These are phyloP conservation scores for Poeciliopsis gracilis DNA, from an alignment of 2,797 vertebrate genomes.

Conservation along the genomic window DNA sequence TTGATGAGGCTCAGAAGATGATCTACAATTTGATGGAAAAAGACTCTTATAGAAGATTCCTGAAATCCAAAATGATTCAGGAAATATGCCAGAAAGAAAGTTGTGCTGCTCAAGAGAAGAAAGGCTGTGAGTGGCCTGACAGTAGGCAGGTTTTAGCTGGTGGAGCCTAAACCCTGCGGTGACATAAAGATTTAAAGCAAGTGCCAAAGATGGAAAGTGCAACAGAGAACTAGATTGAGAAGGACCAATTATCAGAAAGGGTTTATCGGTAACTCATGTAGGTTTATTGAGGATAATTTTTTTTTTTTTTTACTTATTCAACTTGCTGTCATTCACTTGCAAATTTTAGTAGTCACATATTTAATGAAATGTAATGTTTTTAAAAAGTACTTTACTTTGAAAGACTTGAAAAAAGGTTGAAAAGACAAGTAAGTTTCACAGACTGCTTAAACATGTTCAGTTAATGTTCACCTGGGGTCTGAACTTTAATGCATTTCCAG, in stretches of 20 bases:
- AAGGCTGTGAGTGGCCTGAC: conserved; percentile 30
- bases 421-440: background rate
- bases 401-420: background rate
- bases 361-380: background rate
- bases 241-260: conserved; percentile 3
- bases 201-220: conserved; percentile 27
- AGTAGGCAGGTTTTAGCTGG: conserved; percentile 47
- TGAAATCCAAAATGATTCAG: conserved; percentile 86
- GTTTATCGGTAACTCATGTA: conserved; percentile 10
- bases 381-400: background rate
- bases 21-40: conserved; percentile 94
- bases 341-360: conserved; percentile 1
- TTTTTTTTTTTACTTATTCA: background rate
- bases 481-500: background rate
- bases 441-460: background rate
- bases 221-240: background rate
- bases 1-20: conserved; percentile 89
- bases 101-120: conserved; percentile 67
- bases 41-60: conserved; percentile 93
- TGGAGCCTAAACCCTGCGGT: conserved; percentile 61
- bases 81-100: conserved; percentile 66
- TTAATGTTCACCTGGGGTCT: background rate
- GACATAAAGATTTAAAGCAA: conserved; percentile 4
- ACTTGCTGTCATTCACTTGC: conserved; percentile 2
- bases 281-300: background rate